Conservation (phyloP, 2,113 vertebrate species). For the Gymnobelideus leadbeateri region DNA sequence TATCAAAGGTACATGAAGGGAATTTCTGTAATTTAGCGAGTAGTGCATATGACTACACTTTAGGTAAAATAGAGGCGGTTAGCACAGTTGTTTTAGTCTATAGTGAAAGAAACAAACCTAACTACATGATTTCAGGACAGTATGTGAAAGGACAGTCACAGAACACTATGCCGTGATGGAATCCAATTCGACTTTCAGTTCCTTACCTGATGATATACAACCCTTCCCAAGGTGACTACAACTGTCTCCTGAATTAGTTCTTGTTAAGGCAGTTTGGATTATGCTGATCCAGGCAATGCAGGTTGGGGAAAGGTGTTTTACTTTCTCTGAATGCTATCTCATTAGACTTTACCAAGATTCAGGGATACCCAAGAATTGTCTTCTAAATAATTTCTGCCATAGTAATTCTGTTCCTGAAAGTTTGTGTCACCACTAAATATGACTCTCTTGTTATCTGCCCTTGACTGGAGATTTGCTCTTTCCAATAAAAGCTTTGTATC, state of each 20-base stretch:
- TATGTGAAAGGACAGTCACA: conserved; percentile 26
- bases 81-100: not conserved
- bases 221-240: conserved; percentile 63
- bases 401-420: conserved; percentile 84
- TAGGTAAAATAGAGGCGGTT: conserved; percentile 22
- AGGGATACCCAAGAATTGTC: conserved; percentile 90
- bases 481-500: conserved; percentile 63
- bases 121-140: conserved; percentile 22
- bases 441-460: conserved; percentile 85
- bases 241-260: conserved; percentile 27
- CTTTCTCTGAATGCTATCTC: conserved; percentile 88
- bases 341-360: conserved; percentile 87
- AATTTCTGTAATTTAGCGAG: conserved; percentile 44
- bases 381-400: conserved; percentile 86
- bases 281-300: conserved; percentile 79
- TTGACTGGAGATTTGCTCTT: conserved; percentile 77
- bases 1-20: conserved; percentile 35
- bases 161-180: not conserved
- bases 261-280: conserved; percentile 67
- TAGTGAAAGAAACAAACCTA: conserved; percentile 30
- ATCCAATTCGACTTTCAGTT: conserved; percentile 27
- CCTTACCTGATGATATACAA: conserved; percentile 40
- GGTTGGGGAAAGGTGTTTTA: conserved; percentile 39
- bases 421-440: conserved; percentile 81
- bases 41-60: conserved; percentile 46